These are phyloP conservation scores for Xiphophorus maculatus DNA, from an alignment of 2,113 vertebrate species.

Conservation along the genomic window DNA sequence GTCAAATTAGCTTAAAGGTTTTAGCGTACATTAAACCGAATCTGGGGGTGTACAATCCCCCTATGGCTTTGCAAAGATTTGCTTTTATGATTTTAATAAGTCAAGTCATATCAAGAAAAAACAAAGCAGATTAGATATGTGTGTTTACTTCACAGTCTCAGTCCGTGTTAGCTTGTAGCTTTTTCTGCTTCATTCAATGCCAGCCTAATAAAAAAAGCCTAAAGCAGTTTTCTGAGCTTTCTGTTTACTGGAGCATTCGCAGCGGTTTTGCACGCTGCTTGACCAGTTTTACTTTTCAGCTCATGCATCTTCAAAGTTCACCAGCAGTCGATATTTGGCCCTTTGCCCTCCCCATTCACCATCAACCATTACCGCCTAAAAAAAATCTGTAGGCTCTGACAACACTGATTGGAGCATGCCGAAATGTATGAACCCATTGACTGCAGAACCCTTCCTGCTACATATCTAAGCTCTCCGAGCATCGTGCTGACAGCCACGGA, in stretches of 20 bases:
- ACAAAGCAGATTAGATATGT: neutral
- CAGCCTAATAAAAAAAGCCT: constrained; percentile 10
- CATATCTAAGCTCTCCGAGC: neutral
- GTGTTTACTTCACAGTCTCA: neutral
- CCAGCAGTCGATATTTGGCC: constrained; percentile 29
- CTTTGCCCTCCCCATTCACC: constrained; percentile 1
- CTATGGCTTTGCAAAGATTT: constrained; percentile 3
- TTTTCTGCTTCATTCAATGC: constrained; percentile 13
- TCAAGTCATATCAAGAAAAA: neutral
- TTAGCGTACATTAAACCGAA: constrained; percentile 8
- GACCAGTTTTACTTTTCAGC: constrained; percentile 28
- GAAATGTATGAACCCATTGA: neutral
- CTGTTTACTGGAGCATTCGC: constrained; percentile 33
- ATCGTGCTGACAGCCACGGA: accelerated
- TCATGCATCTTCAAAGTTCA: constrained; percentile 36
- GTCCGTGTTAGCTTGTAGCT: neutral
- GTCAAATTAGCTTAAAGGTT: constrained; percentile 44
- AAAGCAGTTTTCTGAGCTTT: constrained; percentile 17
- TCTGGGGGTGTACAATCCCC: constrained; percentile 21
- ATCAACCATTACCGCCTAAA: neutral
- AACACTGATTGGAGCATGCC: neutral
- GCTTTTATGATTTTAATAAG: constrained; percentile 26
- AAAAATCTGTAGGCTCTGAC: neutral
- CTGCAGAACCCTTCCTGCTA: neutral
- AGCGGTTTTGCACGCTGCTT: constrained; percentile 28